Conservation (phyloP, 2,888 invertebrate species). For the Clepsis dumicolana region DNA sequence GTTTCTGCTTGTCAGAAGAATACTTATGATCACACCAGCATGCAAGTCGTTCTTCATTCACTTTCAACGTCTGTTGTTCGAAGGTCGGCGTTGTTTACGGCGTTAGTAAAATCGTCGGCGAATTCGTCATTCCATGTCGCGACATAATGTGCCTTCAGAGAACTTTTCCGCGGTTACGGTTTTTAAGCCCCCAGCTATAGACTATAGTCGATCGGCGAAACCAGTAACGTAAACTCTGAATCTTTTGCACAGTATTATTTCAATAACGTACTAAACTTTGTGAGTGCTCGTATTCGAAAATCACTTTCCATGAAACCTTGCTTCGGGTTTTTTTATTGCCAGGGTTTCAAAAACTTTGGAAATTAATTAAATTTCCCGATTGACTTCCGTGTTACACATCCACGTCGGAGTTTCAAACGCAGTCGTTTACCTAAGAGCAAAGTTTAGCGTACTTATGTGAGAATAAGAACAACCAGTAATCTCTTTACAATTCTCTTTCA, state of each 20-base stretch:
- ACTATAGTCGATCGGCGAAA: not conserved
- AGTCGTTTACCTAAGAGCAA: not conserved
- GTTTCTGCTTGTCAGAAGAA: too few relatives aligned
- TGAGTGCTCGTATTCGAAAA: not conserved
- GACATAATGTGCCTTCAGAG: slow-evolving; percentile 1
- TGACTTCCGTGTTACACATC: not conserved
- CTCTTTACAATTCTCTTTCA: too few relatives aligned
- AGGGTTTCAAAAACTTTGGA: not conserved
- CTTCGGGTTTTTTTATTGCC: not conserved
- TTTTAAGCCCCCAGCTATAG: not conserved
- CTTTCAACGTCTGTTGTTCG: not conserved
- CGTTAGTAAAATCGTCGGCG: not conserved
- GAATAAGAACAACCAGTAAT: too few relatives aligned
- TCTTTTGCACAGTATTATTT: not conserved
- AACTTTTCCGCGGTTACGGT: not conserved
- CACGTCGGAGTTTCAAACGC: not conserved
- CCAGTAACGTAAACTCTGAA: not conserved
- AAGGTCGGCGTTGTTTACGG: not conserved
- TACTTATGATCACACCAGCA: too few relatives aligned
- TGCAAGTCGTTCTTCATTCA: too few relatives aligned
- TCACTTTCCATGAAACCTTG: not conserved
- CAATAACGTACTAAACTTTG: slow-evolving; percentile 3
- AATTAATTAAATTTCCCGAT: not conserved
- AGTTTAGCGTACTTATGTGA: not conserved
- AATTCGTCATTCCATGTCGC: not conserved